These are phyloP conservation scores for Phrynocephalus forsythii DNA, from an alignment of 2,797 vertebrate genomes.

Conservation along the genomic window DNA sequence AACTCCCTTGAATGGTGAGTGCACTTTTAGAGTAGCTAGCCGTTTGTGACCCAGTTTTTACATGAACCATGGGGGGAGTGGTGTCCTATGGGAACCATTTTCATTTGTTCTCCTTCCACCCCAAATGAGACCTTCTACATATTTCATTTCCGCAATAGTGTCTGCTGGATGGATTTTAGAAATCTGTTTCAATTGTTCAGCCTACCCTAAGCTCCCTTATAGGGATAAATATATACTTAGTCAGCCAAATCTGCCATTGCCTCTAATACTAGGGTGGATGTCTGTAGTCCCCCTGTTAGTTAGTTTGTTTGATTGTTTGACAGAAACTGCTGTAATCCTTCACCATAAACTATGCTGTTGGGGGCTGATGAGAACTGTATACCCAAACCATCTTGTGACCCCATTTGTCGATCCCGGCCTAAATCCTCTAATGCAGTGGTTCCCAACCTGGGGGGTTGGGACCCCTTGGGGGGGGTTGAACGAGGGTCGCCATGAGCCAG, in stretches of 20 bases:
- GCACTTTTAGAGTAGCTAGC: neutral
- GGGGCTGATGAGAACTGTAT: no score
- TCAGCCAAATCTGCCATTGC: neutral
- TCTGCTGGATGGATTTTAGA: neutral
- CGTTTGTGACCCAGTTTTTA: neutral
- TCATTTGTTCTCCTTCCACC: no score
- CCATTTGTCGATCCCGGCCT: no score
- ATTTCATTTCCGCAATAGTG: no score
- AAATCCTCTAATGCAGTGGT: no score
- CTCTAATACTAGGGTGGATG: neutral
- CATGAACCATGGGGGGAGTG: neutral
- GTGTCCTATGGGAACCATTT: neutral
- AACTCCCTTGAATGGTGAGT: neutral
- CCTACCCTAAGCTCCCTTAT: neutral
- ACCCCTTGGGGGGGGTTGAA: no score
- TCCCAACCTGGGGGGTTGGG: no score
- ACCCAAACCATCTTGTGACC: no score
- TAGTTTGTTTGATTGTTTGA: neutral
- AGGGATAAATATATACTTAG: neutral
- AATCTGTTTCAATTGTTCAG: neutral
- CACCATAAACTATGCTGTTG: no score
- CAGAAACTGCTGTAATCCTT: no score
- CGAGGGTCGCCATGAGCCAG: no score
- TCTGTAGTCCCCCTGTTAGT: neutral
- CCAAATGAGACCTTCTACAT: no score